Evolutionary conservation across 2,888 invertebrate species (phyloP).

Genomic region (Cartodere bifasciata): DNA sequence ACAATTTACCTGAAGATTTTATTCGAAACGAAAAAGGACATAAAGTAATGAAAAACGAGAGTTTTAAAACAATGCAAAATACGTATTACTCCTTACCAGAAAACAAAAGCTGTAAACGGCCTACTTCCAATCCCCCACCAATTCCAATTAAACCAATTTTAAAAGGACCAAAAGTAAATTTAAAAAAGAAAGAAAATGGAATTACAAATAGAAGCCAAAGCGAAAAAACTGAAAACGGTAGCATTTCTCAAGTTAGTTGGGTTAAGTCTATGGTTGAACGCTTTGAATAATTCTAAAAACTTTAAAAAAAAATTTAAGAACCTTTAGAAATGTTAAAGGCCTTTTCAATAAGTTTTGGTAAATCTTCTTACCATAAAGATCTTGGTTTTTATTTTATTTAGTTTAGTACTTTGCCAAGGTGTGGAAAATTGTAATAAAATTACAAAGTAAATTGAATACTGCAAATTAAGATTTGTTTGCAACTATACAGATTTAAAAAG

Average conservation of each 20-base stretch:
- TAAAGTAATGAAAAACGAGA: conserved; percentile 24
- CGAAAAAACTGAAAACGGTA: conserved; percentile 1
- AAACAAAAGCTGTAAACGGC: conserved; percentile 22
- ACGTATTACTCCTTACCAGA: conserved; percentile 7
- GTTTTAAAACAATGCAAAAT: conserved; percentile 20
- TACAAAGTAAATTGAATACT: too few species aligned
- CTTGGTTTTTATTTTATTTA: too few species aligned
- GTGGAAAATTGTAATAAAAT: too few species aligned
- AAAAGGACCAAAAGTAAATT: conserved; percentile 11
- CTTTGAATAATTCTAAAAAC: conserved; percentile 42
- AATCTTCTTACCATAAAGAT: too few species aligned
- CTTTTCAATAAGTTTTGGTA: too few species aligned
- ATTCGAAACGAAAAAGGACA: conserved; percentile 25
- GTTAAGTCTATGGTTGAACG: conserved; percentile 62
- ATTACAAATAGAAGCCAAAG: conserved; percentile 5
- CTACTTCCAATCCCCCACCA: conserved; percentile 47
- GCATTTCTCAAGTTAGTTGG: conserved; percentile 49
- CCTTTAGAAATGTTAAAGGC: too few species aligned
- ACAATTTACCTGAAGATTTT: conserved; percentile 28
- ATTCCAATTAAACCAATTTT: conserved; percentile 47
- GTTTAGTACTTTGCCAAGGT: too few species aligned
- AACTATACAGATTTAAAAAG: too few species aligned
- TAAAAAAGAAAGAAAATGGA: conserved; percentile 9
- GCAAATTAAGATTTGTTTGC: too few species aligned
- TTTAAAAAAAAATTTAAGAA: background rate